Conservation (phyloP, 2,797 vertebrate genomes). For the Lacerta agilis region DNA sequence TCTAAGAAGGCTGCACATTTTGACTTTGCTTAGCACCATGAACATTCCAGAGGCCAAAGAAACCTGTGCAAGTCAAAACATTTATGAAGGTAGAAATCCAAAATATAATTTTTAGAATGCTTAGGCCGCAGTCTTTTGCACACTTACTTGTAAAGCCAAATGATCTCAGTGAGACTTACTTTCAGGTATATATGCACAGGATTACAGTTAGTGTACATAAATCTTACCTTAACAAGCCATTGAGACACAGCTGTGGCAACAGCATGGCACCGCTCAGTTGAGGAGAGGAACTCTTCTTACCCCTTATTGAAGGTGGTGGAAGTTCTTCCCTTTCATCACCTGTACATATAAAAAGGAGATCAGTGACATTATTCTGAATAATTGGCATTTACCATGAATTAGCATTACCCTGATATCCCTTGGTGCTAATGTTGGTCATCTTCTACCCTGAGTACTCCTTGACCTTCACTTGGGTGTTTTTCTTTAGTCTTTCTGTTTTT, state of each 20-base stretch:
- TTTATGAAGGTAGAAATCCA: neutral
- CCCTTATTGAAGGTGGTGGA: neutral
- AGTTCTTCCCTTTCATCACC: constrained; percentile 45
- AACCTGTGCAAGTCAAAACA: neutral
- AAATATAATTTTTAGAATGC: neutral
- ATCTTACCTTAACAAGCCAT: constrained; percentile 62
- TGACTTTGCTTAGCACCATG: neutral
- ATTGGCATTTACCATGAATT: neutral
- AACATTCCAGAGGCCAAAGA: neutral
- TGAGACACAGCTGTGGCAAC: fast-evolving
- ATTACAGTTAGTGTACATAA: constrained; percentile 1
- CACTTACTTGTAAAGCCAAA: neutral
- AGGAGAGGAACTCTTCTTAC: fast-evolving
- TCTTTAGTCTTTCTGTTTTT: neutral
- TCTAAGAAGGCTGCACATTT: neutral
- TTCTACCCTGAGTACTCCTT: neutral
- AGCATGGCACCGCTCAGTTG: neutral
- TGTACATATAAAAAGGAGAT: constrained; percentile 52
- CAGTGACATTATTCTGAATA: neutral
- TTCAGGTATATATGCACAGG: neutral
- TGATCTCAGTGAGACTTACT: neutral
- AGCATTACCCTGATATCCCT: neutral
- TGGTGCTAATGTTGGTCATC: neutral
- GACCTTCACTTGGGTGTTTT: neutral
- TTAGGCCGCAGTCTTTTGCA: neutral